Conservation (phyloP, 2,797 vertebrate genomes). For the Sebastes iracundus region DNA sequence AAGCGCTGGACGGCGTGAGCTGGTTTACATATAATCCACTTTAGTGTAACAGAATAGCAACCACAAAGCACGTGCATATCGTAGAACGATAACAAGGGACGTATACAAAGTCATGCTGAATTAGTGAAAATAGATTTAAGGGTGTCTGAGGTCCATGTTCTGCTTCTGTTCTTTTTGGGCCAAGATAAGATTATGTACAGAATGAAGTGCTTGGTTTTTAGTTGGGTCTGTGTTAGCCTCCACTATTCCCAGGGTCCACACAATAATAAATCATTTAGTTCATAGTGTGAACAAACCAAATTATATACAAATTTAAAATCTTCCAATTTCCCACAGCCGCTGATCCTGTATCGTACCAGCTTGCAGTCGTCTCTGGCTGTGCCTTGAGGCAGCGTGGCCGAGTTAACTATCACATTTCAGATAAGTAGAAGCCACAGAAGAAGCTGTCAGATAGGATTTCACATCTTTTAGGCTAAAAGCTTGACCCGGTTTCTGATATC, state of each 20-base stretch:
- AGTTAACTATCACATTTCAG: constrained; percentile 19
- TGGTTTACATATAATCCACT: constrained; percentile 16
- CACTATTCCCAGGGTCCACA: neutral
- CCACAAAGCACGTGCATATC: neutral
- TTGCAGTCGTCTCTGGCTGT: neutral
- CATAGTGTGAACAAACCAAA: neutral
- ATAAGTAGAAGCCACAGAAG: constrained; percentile 7
- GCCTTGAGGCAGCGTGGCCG: neutral
- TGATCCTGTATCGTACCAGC: neutral
- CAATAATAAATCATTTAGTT: neutral
- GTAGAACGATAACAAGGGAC: too few relatives aligned
- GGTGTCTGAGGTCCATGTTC: neutral
- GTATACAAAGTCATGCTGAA: neutral
- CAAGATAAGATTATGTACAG: neutral
- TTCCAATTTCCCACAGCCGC: neutral
- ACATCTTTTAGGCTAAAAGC: neutral
- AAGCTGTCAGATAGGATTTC: constrained; percentile 12
- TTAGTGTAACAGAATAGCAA: neutral
- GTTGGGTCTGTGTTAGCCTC: neutral
- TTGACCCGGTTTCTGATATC: neutral
- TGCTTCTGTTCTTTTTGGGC: neutral
- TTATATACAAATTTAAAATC: neutral
- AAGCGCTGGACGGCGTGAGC: neutral
- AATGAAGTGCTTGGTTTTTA: neutral
- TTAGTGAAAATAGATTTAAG: neutral